phyloP scores from a whole-genome alignment of 2,797 vertebrate genomes.

The Sebastes oblongus region DNA sequence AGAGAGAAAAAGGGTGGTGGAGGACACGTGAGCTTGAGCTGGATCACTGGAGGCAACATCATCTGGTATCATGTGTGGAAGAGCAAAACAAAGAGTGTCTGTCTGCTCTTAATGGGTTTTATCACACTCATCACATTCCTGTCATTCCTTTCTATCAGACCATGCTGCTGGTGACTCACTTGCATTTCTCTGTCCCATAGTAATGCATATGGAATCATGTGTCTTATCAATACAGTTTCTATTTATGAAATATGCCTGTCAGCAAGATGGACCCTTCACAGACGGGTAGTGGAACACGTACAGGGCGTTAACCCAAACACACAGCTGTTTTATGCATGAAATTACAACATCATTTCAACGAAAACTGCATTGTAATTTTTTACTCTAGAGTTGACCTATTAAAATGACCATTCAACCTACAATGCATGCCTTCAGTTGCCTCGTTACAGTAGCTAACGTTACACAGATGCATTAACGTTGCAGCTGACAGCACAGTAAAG shows the following conservation, averaged over 20 bases:
- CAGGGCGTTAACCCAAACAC: constrained; percentile 10
- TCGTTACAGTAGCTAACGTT: not conserved
- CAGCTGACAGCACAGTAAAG: not conserved
- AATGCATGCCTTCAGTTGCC: constrained; percentile 1
- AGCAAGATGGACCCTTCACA: constrained; percentile 20
- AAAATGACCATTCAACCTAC: not conserved
- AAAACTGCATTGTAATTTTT: not conserved
- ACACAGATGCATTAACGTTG: constrained; percentile 6
- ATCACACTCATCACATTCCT: constrained; percentile 77
- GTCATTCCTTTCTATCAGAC: constrained; percentile 58
- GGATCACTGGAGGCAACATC: not conserved
- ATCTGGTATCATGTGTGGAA: constrained; percentile 31
- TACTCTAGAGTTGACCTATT: not conserved
- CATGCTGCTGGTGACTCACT: constrained; percentile 29
- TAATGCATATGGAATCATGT: not conserved
- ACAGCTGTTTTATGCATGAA: not conserved
- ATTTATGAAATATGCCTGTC: constrained; percentile 39
- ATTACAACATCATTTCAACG: not conserved
- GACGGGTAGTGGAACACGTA: not conserved
- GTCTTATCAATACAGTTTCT: constrained; percentile 51
- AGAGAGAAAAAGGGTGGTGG: not conserved
- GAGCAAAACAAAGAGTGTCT: constrained; percentile 56
- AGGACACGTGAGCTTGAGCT: constrained; percentile 20
- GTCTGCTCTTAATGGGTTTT: constrained; percentile 41
- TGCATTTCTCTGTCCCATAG: constrained; percentile 26